Conservation (phyloP, 2,888 invertebrate species). For the Oeneis ivallda region DNA sequence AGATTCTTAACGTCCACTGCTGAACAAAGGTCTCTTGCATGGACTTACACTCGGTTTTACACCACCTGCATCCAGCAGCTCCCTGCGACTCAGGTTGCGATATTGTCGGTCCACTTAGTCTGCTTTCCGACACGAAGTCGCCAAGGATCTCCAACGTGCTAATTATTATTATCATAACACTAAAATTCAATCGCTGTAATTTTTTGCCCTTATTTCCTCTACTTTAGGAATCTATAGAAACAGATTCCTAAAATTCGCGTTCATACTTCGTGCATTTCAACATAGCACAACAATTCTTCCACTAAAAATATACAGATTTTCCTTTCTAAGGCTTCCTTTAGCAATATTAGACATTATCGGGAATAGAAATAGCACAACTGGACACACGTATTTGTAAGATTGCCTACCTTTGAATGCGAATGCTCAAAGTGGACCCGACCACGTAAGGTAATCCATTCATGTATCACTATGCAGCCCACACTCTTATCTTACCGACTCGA, state of each 20-base stretch:
- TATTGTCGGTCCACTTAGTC: too few relatives aligned
- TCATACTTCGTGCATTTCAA: background rate
- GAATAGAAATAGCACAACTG: constrained; percentile 23
- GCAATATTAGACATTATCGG: constrained; percentile 18
- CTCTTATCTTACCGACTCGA: constrained; percentile 74
- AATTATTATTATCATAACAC: too few relatives aligned
- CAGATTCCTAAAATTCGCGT: background rate
- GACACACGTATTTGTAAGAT: constrained; percentile 29
- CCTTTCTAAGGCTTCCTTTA: constrained; percentile 1
- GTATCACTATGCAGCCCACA: constrained; percentile 70
- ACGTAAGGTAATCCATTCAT: constrained; percentile 66
- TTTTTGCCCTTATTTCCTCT: background rate
- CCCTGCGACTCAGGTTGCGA: too few relatives aligned
- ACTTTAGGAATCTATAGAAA: background rate
- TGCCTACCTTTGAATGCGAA: constrained; percentile 37
- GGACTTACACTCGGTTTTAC: too few relatives aligned
- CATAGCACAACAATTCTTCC: constrained; percentile 7
- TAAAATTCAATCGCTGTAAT: background rate
- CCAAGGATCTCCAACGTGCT: too few relatives aligned
- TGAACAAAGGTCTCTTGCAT: too few relatives aligned
- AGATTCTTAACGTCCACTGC: too few relatives aligned
- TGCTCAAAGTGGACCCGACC: constrained; percentile 60
- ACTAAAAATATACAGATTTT: constrained; percentile 11
- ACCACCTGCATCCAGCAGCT: too few relatives aligned
- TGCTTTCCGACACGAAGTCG: too few relatives aligned